Percentiles rank a stretch among this genome's conserved stretches.
Evolutionary conservation across 2,888 invertebrate species (phyloP).

Genomic region (Lasiommata megera): DNA sequence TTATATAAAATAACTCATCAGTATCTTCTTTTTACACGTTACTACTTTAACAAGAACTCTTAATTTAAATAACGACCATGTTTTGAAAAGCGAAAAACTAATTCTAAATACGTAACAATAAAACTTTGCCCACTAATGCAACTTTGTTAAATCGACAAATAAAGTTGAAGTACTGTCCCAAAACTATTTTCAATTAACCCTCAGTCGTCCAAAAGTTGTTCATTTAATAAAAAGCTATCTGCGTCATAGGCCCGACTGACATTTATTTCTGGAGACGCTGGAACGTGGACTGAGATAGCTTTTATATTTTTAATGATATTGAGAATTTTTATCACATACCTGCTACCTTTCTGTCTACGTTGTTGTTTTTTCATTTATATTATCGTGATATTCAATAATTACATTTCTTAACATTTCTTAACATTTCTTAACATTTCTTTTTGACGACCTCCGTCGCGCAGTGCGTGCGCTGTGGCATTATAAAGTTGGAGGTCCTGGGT

Average conservation of each 20-base stretch:
- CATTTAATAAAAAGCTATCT: constrained; percentile 5
- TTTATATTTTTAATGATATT: neutral
- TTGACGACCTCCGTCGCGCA: no score
- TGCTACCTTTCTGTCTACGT: neutral
- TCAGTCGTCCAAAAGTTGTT: constrained; percentile 4
- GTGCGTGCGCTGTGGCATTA: no score
- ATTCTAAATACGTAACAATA: neutral
- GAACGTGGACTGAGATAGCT: neutral
- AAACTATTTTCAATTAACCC: constrained; percentile 11
- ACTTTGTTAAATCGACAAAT: neutral
- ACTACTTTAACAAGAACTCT: no score
- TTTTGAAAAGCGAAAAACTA: no score
- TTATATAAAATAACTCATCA: no score
- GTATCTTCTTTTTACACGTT: no score
- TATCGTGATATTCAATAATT: no score
- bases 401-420: no score
- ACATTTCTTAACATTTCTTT: no score
- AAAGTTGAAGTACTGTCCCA: neutral
- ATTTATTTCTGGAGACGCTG: constrained; percentile 8
- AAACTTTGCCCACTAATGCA: neutral
- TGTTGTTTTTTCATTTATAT: no score
- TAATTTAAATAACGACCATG: no score
- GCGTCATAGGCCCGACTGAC: neutral
- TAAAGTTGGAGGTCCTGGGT: no score
- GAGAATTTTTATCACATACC: neutral